These are phyloP conservation scores for Lerista edwardsae DNA, from an alignment of 2,797 vertebrate species.

Conservation along the genomic window DNA sequence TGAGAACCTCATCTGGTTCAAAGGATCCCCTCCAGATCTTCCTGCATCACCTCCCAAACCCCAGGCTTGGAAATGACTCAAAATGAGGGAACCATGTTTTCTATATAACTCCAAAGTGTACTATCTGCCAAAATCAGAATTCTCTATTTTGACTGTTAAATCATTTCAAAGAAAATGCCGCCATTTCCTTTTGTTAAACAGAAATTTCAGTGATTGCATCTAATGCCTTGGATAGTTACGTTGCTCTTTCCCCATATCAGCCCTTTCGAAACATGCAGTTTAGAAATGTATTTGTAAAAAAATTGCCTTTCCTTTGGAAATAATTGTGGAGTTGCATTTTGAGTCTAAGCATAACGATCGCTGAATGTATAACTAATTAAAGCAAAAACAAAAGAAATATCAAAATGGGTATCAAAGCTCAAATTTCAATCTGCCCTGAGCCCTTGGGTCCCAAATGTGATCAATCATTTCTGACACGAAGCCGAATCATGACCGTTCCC, in stretches of 20 bases:
- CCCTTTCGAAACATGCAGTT: slow-evolving; percentile 5
- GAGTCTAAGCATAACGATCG: neutral
- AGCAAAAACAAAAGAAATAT: too few relatives aligned
- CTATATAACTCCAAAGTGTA: neutral
- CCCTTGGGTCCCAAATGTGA: neutral
- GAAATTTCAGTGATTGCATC: slow-evolving; percentile 70
- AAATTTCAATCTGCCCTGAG: neutral
- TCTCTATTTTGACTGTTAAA: slow-evolving; percentile 68
- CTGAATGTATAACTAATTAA: neutral
- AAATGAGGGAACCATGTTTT: neutral
- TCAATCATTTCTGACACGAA: neutral
- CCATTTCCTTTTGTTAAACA: slow-evolving; percentile 64
- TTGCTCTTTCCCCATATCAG: slow-evolving; percentile 46
- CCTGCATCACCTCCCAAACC: too few relatives aligned
- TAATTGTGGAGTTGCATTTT: slow-evolving; percentile 10
- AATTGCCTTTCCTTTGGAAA: slow-evolving; percentile 26
- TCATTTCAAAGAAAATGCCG: slow-evolving; percentile 72
- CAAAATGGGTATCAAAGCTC: neutral
- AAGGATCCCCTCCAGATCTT: too few relatives aligned
- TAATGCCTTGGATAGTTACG: slow-evolving; percentile 60
- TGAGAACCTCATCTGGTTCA: too few relatives aligned
- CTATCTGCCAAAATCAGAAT: slow-evolving; percentile 5
- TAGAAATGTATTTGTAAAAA: slow-evolving; percentile 49
- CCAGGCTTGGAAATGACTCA: too few relatives aligned
- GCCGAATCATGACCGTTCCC: too few relatives aligned